These are phyloP conservation scores for Malacoctenus gilli DNA, from an alignment of 2,797 vertebrate species.

Conservation along the genomic window DNA sequence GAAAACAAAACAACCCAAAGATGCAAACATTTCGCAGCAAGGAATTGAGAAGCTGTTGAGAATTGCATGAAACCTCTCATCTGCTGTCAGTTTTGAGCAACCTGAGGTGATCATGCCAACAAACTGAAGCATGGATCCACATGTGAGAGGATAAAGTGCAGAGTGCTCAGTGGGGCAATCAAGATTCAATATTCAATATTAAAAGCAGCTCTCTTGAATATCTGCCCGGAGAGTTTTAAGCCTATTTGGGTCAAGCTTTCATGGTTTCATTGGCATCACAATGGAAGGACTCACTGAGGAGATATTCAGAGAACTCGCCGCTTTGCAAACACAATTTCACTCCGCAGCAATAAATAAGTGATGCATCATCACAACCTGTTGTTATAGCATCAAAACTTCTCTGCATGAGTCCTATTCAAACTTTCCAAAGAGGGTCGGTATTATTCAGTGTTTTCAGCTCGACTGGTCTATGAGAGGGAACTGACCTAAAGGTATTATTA, in stretches of 20 bases:
- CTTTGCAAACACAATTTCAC: not conserved
- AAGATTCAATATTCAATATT: too few relatives aligned
- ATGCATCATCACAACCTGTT: not conserved
- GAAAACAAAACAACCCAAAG: slow-evolving; percentile 11
- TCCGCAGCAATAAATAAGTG: too few relatives aligned
- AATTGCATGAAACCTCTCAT: slow-evolving; percentile 8
- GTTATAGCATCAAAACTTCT: not conserved
- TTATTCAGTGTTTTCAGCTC: too few relatives aligned
- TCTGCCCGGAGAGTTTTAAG: too few relatives aligned
- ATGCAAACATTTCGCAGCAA: slow-evolving; percentile 17
- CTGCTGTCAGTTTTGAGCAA: slow-evolving; percentile 34
- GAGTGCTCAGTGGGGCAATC: too few relatives aligned
- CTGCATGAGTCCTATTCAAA: not conserved
- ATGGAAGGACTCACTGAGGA: too few relatives aligned
- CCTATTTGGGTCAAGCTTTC: not conserved
- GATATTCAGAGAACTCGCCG: too few relatives aligned
- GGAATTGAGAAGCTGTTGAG: too few relatives aligned
- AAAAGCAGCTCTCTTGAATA: too few relatives aligned
- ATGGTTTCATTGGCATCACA: not conserved
- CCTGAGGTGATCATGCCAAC: slow-evolving; percentile 1
- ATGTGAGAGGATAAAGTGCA: not conserved
- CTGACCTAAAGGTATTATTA: slow-evolving; percentile 3
- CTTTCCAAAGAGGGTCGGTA: not conserved
- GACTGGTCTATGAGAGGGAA: not conserved
- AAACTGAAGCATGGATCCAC: slow-evolving; percentile 14